phyloP scores from a whole-genome alignment of 2,113 vertebrate species.

The Hippocampus zosterae region DNA sequence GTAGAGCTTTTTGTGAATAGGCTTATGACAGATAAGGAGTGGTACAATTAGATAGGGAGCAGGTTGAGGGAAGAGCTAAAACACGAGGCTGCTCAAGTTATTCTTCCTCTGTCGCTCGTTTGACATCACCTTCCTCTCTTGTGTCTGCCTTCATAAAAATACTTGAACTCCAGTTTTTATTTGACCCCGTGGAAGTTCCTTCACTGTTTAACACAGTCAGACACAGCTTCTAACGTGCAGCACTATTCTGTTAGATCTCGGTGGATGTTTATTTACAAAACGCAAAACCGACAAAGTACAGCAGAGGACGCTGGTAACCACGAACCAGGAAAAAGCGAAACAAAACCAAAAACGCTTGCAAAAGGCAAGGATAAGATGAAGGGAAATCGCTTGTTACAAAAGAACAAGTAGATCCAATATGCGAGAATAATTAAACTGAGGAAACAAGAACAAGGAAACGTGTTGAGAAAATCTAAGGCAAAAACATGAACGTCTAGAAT shows the following conservation, averaged over 20 bases:
- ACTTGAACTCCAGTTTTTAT: neutral
- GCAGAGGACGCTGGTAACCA: too few species aligned
- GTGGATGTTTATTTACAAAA: too few species aligned
- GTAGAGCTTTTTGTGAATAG: slow-evolving; percentile 69
- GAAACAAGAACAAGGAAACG: too few species aligned
- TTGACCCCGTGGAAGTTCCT: neutral
- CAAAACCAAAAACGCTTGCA: too few species aligned
- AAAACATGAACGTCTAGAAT: too few species aligned
- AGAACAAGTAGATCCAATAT: too few species aligned
- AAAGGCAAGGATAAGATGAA: too few species aligned
- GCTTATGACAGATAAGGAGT: slow-evolving; percentile 66
- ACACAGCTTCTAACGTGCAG: neutral
- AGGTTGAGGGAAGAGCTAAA: slow-evolving; percentile 39
- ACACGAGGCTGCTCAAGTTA: slow-evolving; percentile 34
- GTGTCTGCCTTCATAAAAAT: neutral
- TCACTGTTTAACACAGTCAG: neutral
- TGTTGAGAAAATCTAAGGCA: too few species aligned
- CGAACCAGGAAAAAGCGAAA: too few species aligned
- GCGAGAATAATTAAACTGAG: too few species aligned
- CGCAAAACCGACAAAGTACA: too few species aligned
- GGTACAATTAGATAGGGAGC: slow-evolving; percentile 68
- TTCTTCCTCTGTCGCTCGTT: slow-evolving; percentile 20
- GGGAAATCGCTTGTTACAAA: too few species aligned
- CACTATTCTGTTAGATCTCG: neutral
- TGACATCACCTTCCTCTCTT: neutral